Conservation (phyloP, 2,113 vertebrate genomes). For the Pangasianodon hypophthalmus region DNA sequence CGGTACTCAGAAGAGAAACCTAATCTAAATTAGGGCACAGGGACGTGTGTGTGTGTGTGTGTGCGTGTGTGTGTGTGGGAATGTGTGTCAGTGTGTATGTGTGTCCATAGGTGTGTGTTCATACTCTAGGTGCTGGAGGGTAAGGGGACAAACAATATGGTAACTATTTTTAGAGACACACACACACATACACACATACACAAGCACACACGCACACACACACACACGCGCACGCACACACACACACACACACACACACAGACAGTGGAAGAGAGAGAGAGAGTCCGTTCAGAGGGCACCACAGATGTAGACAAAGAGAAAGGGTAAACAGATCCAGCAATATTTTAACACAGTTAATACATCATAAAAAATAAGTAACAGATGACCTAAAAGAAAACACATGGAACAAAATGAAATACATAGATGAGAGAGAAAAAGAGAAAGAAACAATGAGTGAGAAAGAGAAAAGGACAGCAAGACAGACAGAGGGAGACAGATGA, state of each 20-base stretch:
- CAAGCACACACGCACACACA: conserved; percentile 23
- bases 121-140: conserved; percentile 46
- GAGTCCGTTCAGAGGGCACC: not conserved
- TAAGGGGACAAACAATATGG: conserved; percentile 50
- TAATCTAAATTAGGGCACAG: conserved; percentile 45
- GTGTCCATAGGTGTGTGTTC: conserved; percentile 32
- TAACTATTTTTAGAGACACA: conserved; percentile 48
- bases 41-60: conserved; percentile 24
- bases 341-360: not conserved
- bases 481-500: not conserved
- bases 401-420: not conserved
- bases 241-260: not conserved
- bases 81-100: not conserved
- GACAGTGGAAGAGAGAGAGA: not conserved
- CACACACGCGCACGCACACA: conserved; percentile 33
- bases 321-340: conserved; percentile 9
- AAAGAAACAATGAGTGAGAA: not conserved
- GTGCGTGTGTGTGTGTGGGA: conserved; percentile 18
- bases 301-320: conserved; percentile 17
- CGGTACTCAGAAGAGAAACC: conserved; percentile 41
- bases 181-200: conserved; percentile 34
- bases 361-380: not conserved
- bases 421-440: not conserved
- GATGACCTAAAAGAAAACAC: not conserved
- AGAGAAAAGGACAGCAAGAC: not conserved